phyloP scores from a whole-genome alignment of 2,113 vertebrate species.

The Alethe diademata region DNA sequence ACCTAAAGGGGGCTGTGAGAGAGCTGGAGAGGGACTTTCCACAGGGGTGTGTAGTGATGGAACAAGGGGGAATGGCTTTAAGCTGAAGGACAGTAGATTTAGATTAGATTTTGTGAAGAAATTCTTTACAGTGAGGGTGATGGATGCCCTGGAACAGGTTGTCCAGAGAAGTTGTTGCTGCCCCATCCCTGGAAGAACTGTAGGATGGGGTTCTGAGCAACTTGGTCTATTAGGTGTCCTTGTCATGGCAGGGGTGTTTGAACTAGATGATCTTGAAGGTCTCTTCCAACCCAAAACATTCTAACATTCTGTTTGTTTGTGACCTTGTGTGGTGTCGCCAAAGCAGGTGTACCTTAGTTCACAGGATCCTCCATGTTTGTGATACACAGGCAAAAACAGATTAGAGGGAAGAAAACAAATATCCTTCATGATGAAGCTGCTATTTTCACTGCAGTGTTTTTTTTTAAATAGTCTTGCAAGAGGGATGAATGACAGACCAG shows the following conservation, averaged over 20 bases:
- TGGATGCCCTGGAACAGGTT: background rate
- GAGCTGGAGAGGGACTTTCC: background rate
- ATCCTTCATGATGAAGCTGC: background rate
- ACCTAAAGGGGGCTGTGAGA: background rate
- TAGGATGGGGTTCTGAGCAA: background rate
- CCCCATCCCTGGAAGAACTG: background rate
- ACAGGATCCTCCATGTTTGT: background rate
- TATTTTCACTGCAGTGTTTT: background rate
- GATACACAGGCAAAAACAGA: background rate
- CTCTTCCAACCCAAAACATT: background rate
- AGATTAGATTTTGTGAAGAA: background rate
- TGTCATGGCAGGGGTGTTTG: background rate
- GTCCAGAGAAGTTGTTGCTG: background rate
- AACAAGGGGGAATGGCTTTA: background rate
- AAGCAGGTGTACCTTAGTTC: background rate
- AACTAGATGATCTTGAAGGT: background rate
- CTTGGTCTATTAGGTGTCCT: background rate
- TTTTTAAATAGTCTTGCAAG: background rate
- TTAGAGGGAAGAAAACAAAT: background rate
- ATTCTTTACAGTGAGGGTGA: background rate
- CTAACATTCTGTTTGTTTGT: background rate
- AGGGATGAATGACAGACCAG: background rate
- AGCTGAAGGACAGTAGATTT: background rate
- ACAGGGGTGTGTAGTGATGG: background rate
- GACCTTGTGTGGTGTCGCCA: background rate